Base-by-base conservation (phyloP, 1,140 invertebrate genomes). In the Drosophila tropicalis region DNA sequence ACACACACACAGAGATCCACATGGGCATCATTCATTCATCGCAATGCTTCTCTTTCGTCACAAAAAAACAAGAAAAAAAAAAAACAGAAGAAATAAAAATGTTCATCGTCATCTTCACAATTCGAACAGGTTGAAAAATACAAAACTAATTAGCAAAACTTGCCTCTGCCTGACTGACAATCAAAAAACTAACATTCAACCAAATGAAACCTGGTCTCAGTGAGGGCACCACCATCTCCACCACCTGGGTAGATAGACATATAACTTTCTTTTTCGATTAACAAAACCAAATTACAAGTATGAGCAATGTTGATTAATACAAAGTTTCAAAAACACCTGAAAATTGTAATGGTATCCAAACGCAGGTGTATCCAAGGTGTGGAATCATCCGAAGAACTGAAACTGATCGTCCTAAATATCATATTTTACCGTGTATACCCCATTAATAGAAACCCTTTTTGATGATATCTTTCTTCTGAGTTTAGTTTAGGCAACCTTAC, bases 61-160 rank as follows among this genome's bases (percentile, higher is more conserved):
- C 15, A 51, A 47, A 47, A 47, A 29, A n/a, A n/a, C n/a, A n/a
- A n/a, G n/a, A n/a, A n/a, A n/a, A n/a, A n/a, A n/a, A 22, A 22
- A 22, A 22, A 29, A 29, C 4, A 29, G 5, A 29, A 29, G 29
- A 29, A 29, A 29, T 5, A 29, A 29, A 29, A 47, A 51, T 51
- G 17, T 51, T 51, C 17, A 51, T 22, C 44, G 44, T 51, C 44
- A 51, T 51, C 44, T 51, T 51, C 44, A 51, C 44, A 51, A 51
- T 51, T 51, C 19, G 44, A 51, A 51, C 44, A 51, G 44, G 44
- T 51, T 51, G 44, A 13, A 29, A 44, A 55, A 22, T 29, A 29
- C 12, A 55, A 67, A 32, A 66, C 15, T 40, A 10, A 57, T 41
- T 40, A 57, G 54, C 54, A 65, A 40, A 40, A 66, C 54, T 66